phyloP scores from a whole-genome alignment of 2,797 vertebrate genomes.

The Cuniculus paca region DNA sequence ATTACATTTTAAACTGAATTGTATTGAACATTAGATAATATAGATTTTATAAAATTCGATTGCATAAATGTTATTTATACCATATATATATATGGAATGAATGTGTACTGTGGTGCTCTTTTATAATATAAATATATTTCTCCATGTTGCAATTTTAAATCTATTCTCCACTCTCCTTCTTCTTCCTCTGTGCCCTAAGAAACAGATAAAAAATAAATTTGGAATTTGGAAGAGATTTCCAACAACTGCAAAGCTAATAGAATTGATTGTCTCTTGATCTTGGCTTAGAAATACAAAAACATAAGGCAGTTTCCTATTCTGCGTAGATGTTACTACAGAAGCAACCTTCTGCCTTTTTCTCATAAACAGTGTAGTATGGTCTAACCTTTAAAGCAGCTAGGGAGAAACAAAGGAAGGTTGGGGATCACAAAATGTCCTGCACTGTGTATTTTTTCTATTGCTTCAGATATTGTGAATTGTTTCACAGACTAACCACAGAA shows the following conservation, averaged over 20 bases:
- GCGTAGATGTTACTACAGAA: neutral
- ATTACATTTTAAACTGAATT: neutral
- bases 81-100: neutral
- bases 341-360: neutral
- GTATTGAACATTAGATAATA: neutral
- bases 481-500: neutral
- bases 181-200: neutral
- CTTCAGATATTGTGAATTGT: neutral
- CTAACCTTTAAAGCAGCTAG: neutral
- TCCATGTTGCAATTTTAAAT: neutral
- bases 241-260: neutral
- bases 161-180: neutral
- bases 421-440: neutral
- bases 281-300: neutral
- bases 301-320: no score
- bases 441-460: neutral
- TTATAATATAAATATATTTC: neutral
- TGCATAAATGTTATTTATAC: neutral
- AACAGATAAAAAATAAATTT: neutral
- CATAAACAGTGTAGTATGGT: neutral
- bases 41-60: neutral
- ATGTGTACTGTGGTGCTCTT: neutral
- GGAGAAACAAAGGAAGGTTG: neutral
- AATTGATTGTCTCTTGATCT: neutral
- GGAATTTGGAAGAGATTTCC: constrained; percentile 6